Percentiles rank a stretch among this genome's conserved stretches.
phyloP scores from a whole-genome alignment of 2,888 invertebrate genomes.

The Acleris literana region DNA sequence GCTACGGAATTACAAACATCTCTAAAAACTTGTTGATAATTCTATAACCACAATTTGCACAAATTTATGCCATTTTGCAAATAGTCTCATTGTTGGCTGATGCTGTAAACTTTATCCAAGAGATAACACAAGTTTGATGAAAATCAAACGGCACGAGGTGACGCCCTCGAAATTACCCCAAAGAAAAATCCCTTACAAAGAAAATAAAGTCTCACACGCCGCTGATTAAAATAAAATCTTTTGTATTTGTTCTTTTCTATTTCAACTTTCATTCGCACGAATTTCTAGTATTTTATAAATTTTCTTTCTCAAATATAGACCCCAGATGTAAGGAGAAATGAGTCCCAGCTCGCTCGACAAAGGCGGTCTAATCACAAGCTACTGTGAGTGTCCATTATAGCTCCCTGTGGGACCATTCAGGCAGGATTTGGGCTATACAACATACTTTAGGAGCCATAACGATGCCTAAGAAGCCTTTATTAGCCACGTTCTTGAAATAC shows the following conservation, averaged over 20 bases:
- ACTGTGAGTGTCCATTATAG: slow-evolving; percentile 43
- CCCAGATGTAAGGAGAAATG: slow-evolving; percentile 4
- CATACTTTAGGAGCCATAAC: slow-evolving; percentile 31
- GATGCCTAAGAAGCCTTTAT: slow-evolving; percentile 12
- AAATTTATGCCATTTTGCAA: too few relatives aligned
- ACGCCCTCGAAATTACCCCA: too few relatives aligned
- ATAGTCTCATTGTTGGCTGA: too few relatives aligned
- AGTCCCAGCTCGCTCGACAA: slow-evolving; percentile 45
- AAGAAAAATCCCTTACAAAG: neutral
- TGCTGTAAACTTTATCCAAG: too few relatives aligned
- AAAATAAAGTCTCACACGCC: neutral
- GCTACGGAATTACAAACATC: too few relatives aligned
- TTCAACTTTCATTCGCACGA: neutral
- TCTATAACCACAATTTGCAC: too few relatives aligned
- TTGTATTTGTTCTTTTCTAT: neutral
- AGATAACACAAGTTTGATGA: too few relatives aligned
- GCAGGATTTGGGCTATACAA: slow-evolving; percentile 32
- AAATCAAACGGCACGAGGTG: too few relatives aligned
- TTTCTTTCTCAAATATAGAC: neutral
- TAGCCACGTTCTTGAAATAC: slow-evolving; percentile 12
- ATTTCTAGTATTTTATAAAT: neutral
- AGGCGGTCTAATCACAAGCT: slow-evolving; percentile 54
- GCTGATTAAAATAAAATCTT: neutral
- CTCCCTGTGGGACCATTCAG: slow-evolving; percentile 25
- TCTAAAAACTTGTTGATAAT: too few relatives aligned